Base-by-base conservation (phyloP, 2,888 invertebrate species). In the Deilephila elpenor region DNA sequence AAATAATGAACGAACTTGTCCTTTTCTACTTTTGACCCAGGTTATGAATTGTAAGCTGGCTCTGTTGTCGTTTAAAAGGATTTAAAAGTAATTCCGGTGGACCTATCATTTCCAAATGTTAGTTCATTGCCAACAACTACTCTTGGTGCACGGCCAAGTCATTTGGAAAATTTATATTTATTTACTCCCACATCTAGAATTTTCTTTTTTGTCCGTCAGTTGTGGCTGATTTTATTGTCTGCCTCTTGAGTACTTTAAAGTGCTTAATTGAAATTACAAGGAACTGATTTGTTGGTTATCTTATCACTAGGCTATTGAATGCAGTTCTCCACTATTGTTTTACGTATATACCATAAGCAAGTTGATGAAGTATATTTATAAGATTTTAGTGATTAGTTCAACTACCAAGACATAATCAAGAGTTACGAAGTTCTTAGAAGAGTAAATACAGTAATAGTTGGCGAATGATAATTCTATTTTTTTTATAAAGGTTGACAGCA, bases 101-200 rank as follows among this genome's bases (percentile, higher is more conserved):
- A 53, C 61, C 34, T 62, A 62, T 62, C 61, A 53, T 62, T 62
- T 72, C 3, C 7, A 32, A 72, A 62, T 61, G 53, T 72, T 53
- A 72, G 53, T 61, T 72, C 53, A 62, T 62, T 72, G 53, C 62
- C 51, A 71, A 61, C 44, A 60, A 60, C n/a, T n/a, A 34, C 53
- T 34, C 62, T 72, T 72, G 72, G 62, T 53, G 17, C 32, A 32
- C 11, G 17, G 72, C 62, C 53, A 62, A 72, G 51, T 32, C 72
- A 71, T 72, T 72, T 53, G 53, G 34, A 60, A 71, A 60, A 72
- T 72, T 62, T 72, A 62, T 72, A 34, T 62, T 62, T 72, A 72
- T 72, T 53, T 51, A 62, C 62, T 62, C 25, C n/a, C 20, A 62
- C 34, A 34, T 44, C 44, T 53, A 19, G 11, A 61, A 53, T 14